Conservation (phyloP, 2,888 invertebrate genomes). For the Lochmaea crataegi region DNA sequence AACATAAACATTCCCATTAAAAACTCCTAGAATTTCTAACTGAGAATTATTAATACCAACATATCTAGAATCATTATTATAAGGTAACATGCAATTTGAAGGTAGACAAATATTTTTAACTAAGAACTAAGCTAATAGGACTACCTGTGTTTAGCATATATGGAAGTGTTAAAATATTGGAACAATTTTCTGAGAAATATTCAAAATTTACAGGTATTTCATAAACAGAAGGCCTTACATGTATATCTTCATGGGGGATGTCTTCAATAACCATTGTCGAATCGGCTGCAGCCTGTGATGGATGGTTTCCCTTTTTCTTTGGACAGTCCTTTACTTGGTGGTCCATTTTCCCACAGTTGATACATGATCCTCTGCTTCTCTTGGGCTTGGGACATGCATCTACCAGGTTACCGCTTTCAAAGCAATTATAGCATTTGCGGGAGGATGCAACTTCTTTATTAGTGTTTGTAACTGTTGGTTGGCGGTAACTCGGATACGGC, state of each 20-base stretch:
- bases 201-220: not conserved
- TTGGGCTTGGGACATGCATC: not conserved
- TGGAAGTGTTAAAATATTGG: no score
- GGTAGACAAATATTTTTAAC: not conserved
- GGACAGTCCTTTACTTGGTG: no score
- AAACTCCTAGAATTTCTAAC: not conserved
- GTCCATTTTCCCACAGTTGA: no score
- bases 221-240: not conserved
- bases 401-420: not conserved
- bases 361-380: not conserved
- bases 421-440: not conserved
- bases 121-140: not conserved
- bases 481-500: not conserved
- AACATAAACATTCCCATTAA: not conserved
- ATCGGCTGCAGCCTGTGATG: no score
- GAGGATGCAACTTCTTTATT: not conserved
- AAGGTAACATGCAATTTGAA: not conserved
- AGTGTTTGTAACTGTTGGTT: not conserved
- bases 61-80: not conserved
- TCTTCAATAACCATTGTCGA: not conserved
- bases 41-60: constrained; percentile 2
- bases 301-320: no score
- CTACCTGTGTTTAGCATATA: not conserved
- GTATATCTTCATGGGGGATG: not conserved
- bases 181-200: no score